phyloP scores from a whole-genome alignment of 2,797 vertebrate species.

The Melanotaenia parkinsoni region DNA sequence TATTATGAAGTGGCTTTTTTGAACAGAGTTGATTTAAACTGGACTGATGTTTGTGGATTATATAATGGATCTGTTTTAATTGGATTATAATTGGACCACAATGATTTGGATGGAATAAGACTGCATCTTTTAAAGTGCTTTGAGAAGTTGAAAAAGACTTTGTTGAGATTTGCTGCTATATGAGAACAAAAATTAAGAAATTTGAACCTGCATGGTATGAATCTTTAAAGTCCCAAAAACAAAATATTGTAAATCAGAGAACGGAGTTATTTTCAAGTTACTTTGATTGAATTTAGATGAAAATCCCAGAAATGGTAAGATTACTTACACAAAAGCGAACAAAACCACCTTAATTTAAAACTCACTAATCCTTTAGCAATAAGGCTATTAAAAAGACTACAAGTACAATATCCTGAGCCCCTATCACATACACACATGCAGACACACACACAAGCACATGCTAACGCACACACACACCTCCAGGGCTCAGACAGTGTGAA shows the following conservation, averaged over 20 bases:
- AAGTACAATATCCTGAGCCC: conserved; percentile 68
- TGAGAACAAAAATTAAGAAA: neutral
- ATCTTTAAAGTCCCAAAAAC: conserved; percentile 5
- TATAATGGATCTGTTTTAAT: too few species aligned
- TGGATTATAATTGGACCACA: too few species aligned
- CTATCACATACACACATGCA: conserved; percentile 33
- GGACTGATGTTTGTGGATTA: too few species aligned
- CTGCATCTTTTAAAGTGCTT: neutral
- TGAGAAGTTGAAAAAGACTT: too few species aligned
- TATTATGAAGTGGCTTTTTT: too few species aligned
- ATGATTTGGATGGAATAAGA: too few species aligned
- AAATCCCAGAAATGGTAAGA: conserved; percentile 39
- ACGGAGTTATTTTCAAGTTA: neutral
- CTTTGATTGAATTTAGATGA: conserved; percentile 16
- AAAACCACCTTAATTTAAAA: conserved; percentile 65
- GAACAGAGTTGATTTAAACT: too few species aligned
- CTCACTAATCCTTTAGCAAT: conserved; percentile 68
- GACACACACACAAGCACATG: conserved; percentile 15
- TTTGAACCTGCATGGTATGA: neutral
- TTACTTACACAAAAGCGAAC: conserved; percentile 48
- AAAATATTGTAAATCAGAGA: neutral
- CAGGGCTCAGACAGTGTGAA: conserved; percentile 76
- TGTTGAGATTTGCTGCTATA: too few species aligned
- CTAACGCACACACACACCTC: conserved; percentile 31
- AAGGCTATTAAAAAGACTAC: conserved; percentile 73